Conservation (phyloP, 2,888 invertebrate genomes). For the Elegia similella region DNA sequence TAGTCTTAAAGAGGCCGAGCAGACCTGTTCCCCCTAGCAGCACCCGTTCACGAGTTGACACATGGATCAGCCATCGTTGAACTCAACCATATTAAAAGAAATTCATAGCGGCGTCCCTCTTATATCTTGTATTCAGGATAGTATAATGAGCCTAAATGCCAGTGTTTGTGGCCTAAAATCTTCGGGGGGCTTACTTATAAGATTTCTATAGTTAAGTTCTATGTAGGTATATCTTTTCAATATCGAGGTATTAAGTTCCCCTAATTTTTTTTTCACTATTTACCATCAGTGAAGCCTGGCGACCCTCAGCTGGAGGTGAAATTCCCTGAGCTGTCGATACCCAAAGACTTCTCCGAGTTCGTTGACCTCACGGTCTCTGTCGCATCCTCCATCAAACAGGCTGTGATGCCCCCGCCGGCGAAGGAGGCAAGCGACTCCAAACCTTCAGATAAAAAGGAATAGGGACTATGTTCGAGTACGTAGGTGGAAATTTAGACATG, state of each 20-base stretch:
- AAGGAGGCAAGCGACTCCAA: slow-evolving; percentile 52
- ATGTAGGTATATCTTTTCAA: too few relatives aligned
- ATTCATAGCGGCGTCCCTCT: too few relatives aligned
- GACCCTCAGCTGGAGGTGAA: slow-evolving; percentile 83
- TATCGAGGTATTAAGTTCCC: background rate
- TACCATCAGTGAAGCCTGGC: slow-evolving; percentile 84
- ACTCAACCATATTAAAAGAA: too few relatives aligned
- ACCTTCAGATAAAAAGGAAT: slow-evolving; percentile 59
- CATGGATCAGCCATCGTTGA: too few relatives aligned
- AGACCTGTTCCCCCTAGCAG: too few relatives aligned
- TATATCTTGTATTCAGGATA: too few relatives aligned
- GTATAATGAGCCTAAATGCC: too few relatives aligned
- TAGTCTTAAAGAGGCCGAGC: too few relatives aligned
- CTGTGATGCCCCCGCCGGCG: slow-evolving; percentile 71
- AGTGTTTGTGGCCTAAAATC: too few relatives aligned
- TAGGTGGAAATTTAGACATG: slow-evolving; percentile 21
- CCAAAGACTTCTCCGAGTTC: slow-evolving; percentile 82
- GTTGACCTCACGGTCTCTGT: slow-evolving; percentile 64
- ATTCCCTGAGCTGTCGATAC: slow-evolving; percentile 82
- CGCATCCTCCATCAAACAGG: slow-evolving; percentile 66
- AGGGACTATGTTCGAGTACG: slow-evolving; percentile 50
- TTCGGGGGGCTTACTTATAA: too few relatives aligned
- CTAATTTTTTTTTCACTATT: slow-evolving; percentile 13
- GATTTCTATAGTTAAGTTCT: too few relatives aligned
- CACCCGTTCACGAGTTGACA: too few relatives aligned